phyloP scores from a whole-genome alignment of 2,888 invertebrate genomes.

The Metalampra italica region DNA sequence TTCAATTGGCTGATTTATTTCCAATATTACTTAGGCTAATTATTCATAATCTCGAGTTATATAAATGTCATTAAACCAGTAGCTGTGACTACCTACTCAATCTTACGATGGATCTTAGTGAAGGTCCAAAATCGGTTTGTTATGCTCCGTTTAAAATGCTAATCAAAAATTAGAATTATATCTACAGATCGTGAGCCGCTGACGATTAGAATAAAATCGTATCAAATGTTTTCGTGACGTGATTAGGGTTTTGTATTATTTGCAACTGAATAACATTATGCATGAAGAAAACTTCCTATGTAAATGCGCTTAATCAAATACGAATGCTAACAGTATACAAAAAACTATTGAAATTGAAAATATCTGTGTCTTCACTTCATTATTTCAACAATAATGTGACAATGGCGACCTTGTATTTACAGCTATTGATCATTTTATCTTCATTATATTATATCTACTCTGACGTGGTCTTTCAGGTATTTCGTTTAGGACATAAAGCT shows the following conservation, averaged over 20 bases:
- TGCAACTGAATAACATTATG: neutral
- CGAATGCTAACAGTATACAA: slow-evolving; percentile 23
- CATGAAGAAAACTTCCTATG: slow-evolving; percentile 6
- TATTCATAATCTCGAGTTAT: neutral
- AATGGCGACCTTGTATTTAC: slow-evolving; percentile 40
- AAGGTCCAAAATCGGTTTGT: neutral
- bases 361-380: slow-evolving; percentile 24
- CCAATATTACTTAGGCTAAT: neutral
- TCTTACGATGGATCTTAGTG: neutral
- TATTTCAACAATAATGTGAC: too few relatives aligned
- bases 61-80: neutral
- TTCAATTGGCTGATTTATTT: slow-evolving; percentile 13
- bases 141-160: slow-evolving; percentile 3
- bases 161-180: slow-evolving; percentile 22
- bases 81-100: neutral
- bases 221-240: slow-evolving; percentile 35
- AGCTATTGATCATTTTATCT: slow-evolving; percentile 48
- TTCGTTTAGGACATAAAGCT: slow-evolving; percentile 27
- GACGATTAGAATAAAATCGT: slow-evolving; percentile 12
- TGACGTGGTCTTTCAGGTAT: slow-evolving; percentile 41
- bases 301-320: slow-evolving; percentile 27
- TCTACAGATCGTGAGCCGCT: slow-evolving; percentile 27
- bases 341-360: slow-evolving; percentile 38
- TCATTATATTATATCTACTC: slow-evolving; percentile 28
- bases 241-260: slow-evolving; percentile 5